Evolutionary conservation across 2,113 vertebrate species (phyloP).

Genomic region (Anoura caudifer): DNA sequence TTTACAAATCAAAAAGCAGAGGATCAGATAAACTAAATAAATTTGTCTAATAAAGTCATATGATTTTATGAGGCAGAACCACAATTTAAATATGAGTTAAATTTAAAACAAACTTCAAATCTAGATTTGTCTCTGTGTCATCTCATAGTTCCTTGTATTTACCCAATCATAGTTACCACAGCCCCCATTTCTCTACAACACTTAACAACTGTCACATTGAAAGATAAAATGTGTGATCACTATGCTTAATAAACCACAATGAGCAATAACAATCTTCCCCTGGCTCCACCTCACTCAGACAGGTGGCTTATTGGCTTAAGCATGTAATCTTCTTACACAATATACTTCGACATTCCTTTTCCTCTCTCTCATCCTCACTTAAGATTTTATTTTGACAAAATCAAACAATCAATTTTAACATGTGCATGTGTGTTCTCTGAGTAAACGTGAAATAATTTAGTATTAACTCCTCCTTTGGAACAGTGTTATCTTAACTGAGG

Average conservation of each 20-base stretch:
- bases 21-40: not conserved
- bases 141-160: not conserved
- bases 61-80: not conserved
- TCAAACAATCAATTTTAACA: not conserved
- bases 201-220: not conserved
- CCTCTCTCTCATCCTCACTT: conserved; percentile 50
- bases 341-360: conserved; percentile 38
- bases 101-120: not conserved
- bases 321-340: conserved; percentile 30
- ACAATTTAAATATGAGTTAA: conserved; percentile 21
- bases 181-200: not conserved
- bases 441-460: conserved; percentile 23
- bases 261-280: conserved; percentile 42
- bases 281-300: not conserved
- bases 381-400: conserved; percentile 51
- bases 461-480: conserved; percentile 42
- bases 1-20: not conserved
- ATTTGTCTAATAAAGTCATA: not conserved
- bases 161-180: not conserved
- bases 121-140: not conserved
- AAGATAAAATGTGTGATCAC: not conserved
- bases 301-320: conserved; percentile 36
- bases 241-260: not conserved
- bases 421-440: not conserved
- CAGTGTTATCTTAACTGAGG: conserved; percentile 37